Evolutionary conservation across 2,888 invertebrate species (phyloP), one percentile per base, ranked within the genome.

Genomic region (Seira ritae): DNA sequence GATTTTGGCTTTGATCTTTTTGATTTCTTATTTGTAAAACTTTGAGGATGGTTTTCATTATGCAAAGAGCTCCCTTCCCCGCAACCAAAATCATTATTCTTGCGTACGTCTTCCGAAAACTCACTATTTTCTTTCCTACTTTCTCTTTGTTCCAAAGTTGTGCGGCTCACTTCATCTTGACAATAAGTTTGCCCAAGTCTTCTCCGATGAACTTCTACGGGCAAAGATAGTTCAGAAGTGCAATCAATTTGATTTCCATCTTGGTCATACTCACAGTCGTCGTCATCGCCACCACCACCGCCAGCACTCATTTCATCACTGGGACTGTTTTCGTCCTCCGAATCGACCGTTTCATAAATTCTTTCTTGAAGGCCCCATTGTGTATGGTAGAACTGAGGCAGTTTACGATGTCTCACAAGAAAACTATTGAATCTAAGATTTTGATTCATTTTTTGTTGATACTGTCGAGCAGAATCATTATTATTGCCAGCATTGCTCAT

Each of bases 301-400:
- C 22, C n/a, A 10, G 82, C 87, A 71, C 84, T 86, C 84, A 84
- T 86, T 65, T 60, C 70, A 37, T 75, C 78, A 46, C 80, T 65
- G 4, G 74, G 74, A 70, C 60, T 75, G 50, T 69, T 86, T 1
- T 85, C 86, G 50, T 87, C 87, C 23, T 87, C 86, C 3, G 85
- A 86, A 69, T 88, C 89, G 6, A 88, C 87, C 31, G 85, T 82
- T 65, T 89, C 89, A 73, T 88, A 88, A 79, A 89, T 89, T 72
- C 87, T 81, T 46, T 89, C 89, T 42, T 85, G 82, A 22, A 85
- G 75, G 6, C 81, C 81, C 81, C 81, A 81, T 23, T 81, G 81
- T 22, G 81, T 81, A 71, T 81, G 81, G 42, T 81, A 81, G 60
- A 81, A 81, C 23, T 81, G 81, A 12, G 81, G 81, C 12, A 81